Evolutionary conservation across 2,797 vertebrate genomes (phyloP), one percentile per base, ranked within the genome.

Genomic region (Semotilus atromaculatus): DNA sequence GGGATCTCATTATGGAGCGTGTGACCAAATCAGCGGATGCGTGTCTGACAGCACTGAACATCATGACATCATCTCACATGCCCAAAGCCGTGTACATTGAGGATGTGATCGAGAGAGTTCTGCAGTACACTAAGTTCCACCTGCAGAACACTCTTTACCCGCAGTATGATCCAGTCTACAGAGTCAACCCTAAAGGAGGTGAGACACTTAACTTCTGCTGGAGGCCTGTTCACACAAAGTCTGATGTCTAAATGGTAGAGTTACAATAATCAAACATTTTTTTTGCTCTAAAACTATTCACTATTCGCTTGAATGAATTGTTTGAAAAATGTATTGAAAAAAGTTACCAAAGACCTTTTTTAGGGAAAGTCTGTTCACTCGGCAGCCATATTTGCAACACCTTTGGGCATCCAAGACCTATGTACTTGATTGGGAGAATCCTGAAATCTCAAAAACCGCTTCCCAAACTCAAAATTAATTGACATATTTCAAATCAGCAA

Each of bases 121-220:
- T 99, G 92, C 96, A 98, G 1, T 99, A 97, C 93, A 98, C 97
- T 86, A 99, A 99, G 93, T 99, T 98, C 91, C 98, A 99, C 93
- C 96, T 99, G 88, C 97, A 98, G 89, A 99, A 99, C 91, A 97
- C 97, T 9, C 96, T 99, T 76, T 99, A 99, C 93, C 98, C 98
- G 84, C 98, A 99, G 43, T 99, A 99, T 84, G 98, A 99, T 94
- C 98, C 98, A 23, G 98, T 99, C 84, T 99, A 99, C 93, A 95
- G 97, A 91, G 94, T 98, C 91, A 97, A 98, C 93, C 97, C 97
- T 84, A 97, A 98, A 85, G 97, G 97, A 94, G 97, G 97, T 98
- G 86, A 93, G 95, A 11, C 3, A 0, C 53, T 82, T 62, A 10
- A 29, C 0, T 2, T 1, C n/a, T 82, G 6, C 18, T 88, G 11